Conservation (phyloP, 2,113 vertebrate genomes). For the Lagenorhynchus albirostris region DNA sequence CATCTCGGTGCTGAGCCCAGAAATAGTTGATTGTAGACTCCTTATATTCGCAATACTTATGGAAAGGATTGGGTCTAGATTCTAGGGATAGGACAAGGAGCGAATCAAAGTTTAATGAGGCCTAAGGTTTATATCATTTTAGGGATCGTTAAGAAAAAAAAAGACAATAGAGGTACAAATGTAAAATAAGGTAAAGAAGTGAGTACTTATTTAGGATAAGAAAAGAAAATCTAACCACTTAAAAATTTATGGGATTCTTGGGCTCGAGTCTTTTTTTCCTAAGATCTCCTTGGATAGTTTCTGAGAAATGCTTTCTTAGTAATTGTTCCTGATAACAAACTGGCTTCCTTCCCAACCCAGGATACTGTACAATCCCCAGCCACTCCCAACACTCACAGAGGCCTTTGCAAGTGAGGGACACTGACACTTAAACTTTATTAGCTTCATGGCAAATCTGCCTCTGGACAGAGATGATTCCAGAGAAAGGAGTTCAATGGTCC, state of each 20-base stretch:
- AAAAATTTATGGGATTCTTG: not conserved
- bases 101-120: not conserved
- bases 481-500: not conserved
- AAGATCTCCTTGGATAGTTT: not conserved
- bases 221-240: not conserved
- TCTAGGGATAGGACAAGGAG: not conserved
- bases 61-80: not conserved
- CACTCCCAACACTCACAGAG: not conserved
- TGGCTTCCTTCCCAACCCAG: not conserved
- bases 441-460: not conserved
- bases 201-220: not conserved
- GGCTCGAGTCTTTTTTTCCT: not conserved
- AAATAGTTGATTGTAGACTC: not conserved
- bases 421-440: not conserved
- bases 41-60: not conserved
- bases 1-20: not conserved
- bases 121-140: not conserved
- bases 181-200: not conserved
- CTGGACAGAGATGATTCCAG: not conserved
- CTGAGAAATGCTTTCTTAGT: conserved; percentile 5
- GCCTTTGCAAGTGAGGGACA: not conserved
- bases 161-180: not conserved
- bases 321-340: not conserved
- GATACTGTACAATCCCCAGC: not conserved
- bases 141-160: not conserved